Conservation (phyloP, 2,113 vertebrate genomes). For the Oophaga pumilio region DNA sequence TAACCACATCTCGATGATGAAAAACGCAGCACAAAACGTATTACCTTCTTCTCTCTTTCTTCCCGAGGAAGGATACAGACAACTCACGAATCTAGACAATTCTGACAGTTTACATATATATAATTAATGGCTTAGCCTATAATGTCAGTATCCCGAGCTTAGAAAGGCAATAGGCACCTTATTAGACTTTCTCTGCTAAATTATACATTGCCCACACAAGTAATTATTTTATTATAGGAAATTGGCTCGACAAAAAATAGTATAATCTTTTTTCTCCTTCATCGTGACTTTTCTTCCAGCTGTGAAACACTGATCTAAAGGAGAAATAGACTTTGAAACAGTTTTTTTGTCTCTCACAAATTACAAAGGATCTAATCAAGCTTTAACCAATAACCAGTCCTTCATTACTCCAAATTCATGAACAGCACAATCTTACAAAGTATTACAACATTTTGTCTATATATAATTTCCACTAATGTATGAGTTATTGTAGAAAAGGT, state of each 20-base stretch:
- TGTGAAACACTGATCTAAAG: not conserved
- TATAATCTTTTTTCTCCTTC: not conserved
- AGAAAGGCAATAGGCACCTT: slow-evolving; percentile 6
- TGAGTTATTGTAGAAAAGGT: not conserved
- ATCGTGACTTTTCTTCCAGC: not conserved
- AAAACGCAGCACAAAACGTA: slow-evolving; percentile 25
- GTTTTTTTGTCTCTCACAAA: not conserved
- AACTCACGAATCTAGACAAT: not conserved
- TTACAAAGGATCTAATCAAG: not conserved
- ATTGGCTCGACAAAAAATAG: slow-evolving; percentile 9
- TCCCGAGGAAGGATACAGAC: not conserved
- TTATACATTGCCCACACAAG: slow-evolving; percentile 38
- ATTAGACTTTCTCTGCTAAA: slow-evolving; percentile 5
- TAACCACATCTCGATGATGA: slow-evolving; percentile 36
- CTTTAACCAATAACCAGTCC: not conserved
- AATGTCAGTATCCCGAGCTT: slow-evolving; percentile 17
- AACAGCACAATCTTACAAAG: too few relatives aligned
- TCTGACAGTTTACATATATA: slow-evolving; percentile 18
- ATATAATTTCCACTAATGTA: not conserved
- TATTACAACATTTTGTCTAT: not conserved
- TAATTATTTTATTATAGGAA: slow-evolving; percentile 48
- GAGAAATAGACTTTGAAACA: not conserved
- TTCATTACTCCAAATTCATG: not conserved
- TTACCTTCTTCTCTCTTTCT: not conserved
- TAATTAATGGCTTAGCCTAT: slow-evolving; percentile 44